Evolutionary conservation across 2,797 vertebrate genomes (phyloP), one percentile per base, ranked within the genome.

Genomic region (Ctenosaura bakeri): DNA sequence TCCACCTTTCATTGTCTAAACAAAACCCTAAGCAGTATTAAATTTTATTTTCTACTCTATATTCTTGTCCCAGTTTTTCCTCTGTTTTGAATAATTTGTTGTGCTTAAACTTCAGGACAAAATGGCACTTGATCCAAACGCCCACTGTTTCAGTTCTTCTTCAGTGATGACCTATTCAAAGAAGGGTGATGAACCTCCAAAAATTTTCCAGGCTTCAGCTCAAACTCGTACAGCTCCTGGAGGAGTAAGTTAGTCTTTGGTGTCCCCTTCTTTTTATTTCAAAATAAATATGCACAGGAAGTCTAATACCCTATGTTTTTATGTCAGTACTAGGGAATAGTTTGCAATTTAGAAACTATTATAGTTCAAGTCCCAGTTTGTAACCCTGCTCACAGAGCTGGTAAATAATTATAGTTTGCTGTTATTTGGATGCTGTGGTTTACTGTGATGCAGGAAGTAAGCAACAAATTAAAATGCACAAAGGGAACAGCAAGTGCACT

Each of bases 161-260:
- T 99, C 98, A 10, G 94, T 99, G 91, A 98, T 98, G 98, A 98
- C 98, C 0, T 99, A 98, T 90, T 98, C 98, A 93, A 99, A 98
- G 96, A 94, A 97, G 87, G 99, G 99, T 83, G 96, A 98, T 89
- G 98, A 99, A 88, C 97, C 98, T 5, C 97, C 99, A 29, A 99
- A 98, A 92, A 97, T 99, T 82, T 99, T 98, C 96, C 98, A 99
- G 32, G 98, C 99, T 38, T 97, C 98, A 2, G 95, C 97, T 18
- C 98, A 99, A 91, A 99, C 98, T 0, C 98, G 97, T 50, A 96
- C 93, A 0, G 98, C 98, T 90, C 99, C 99, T 0, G 99, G 99
- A 94, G 99, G 99, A 90, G 99, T 99, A 97, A 97, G 98, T 98
- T 73, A 46, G 42, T 71, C 9, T 74, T 56, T 71, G 29, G 50